Conservation (phyloP, 2,113 vertebrate genomes). For the Macrotus californicus region DNA sequence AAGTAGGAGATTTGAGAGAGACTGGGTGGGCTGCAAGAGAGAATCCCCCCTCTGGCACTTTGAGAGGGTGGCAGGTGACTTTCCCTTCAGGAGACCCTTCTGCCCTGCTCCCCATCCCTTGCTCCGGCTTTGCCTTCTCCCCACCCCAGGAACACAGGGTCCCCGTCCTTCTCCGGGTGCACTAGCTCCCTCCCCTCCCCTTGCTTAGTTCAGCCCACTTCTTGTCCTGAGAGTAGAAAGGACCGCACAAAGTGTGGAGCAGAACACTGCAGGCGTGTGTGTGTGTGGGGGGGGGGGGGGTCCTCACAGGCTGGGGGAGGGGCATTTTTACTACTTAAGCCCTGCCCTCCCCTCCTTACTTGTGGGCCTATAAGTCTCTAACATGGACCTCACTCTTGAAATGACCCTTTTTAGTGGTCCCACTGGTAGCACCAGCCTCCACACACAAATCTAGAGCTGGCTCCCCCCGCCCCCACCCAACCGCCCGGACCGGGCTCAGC, state of each 20-base stretch:
- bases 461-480: too few species aligned
- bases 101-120: background rate
- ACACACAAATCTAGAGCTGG: too few species aligned
- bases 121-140: background rate
- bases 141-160: background rate
- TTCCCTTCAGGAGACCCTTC: background rate
- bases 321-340: background rate
- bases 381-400: background rate
- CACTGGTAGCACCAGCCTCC: background rate
- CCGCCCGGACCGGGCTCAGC: background rate
- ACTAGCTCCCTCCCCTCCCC: background rate
- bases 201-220: too few species aligned
- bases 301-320: fast-evolving
- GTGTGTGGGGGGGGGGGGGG: too few species aligned
- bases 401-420: background rate
- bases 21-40: background rate
- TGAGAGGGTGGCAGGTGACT: background rate
- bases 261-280: too few species aligned
- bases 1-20: background rate
- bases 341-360: background rate
- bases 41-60: background rate
- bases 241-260: fast-evolving
- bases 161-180: background rate
- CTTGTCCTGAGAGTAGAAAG: background rate
- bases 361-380: background rate